Percentiles rank a stretch among this genome's conserved stretches.
phyloP scores from a whole-genome alignment of 1,140 invertebrate species.

The Drosophila ogumai region DNA sequence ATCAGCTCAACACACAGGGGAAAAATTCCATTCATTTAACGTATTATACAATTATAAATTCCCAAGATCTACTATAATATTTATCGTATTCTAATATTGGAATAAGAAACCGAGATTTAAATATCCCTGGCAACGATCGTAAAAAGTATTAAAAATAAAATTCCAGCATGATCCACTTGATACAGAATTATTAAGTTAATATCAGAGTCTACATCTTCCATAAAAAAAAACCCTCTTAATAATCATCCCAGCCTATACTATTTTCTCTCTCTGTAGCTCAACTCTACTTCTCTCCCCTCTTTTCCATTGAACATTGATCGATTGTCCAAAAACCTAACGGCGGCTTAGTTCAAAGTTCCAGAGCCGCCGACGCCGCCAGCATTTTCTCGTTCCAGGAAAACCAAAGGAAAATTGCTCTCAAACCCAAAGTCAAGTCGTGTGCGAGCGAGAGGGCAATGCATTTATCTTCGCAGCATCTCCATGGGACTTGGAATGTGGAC shows the following conservation, averaged over 20 bases:
- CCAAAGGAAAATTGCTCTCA: constrained; percentile 66
- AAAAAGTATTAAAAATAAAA: neutral
- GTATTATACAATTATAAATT: neutral
- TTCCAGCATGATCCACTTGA: neutral
- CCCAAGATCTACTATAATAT: neutral
- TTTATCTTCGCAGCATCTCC: constrained; percentile 58
- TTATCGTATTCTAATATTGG: neutral
- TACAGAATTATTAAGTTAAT: neutral
- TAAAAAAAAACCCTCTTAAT: neutral
- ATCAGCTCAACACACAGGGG: constrained; percentile 21
- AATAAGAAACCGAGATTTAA: neutral
- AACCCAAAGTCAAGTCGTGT: constrained; percentile 79
- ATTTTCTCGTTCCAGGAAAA: constrained; percentile 50
- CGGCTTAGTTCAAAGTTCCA: constrained; percentile 74
- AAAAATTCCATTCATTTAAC: neutral
- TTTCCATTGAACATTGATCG: constrained; percentile 69
- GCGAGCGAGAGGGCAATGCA: constrained; percentile 25
- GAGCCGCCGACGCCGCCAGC: constrained; percentile 41
- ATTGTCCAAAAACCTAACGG: constrained; percentile 75
- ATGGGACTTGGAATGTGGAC: constrained; percentile 72
- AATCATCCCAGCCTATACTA: neutral
- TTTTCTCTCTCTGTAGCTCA: constrained; percentile 14
- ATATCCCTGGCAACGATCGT: neutral
- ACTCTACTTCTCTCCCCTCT: neutral
- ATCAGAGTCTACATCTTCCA: neutral